Evolutionary conservation across 1,140 invertebrate genomes (phyloP).

Genomic region (Ditylenchus dipsaci): DNA sequence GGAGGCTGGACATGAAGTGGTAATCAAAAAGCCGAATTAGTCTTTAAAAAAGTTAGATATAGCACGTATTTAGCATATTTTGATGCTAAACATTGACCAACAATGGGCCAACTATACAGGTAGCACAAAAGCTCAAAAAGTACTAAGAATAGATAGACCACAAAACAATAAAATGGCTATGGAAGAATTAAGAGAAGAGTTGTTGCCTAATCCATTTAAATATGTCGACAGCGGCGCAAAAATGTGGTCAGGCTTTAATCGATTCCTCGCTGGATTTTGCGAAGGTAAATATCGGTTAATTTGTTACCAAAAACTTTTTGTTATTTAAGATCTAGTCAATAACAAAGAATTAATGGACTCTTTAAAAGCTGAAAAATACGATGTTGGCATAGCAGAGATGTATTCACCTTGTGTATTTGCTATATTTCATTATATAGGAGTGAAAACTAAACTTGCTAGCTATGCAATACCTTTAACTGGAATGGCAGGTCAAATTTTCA

Average conservation of each 20-base stretch:
- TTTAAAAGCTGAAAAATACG: slow-evolving; percentile 9
- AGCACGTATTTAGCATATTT: not conserved
- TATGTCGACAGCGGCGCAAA: not conserved
- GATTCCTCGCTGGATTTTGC: not conserved
- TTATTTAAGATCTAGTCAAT: not conserved
- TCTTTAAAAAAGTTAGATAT: too few relatives aligned
- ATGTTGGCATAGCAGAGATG: slow-evolving; percentile 23
- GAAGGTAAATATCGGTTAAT: not conserved
- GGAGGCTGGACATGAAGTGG: too few relatives aligned
- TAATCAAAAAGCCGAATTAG: too few relatives aligned
- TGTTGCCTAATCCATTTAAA: not conserved
- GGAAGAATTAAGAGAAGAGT: not conserved
- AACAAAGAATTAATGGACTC: not conserved
- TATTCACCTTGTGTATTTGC: slow-evolving; percentile 8
- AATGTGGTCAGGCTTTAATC: not conserved
- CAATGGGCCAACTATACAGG: not conserved
- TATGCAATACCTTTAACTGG: slow-evolving; percentile 8
- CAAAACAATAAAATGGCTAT: not conserved
- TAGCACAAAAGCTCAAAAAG: not conserved
- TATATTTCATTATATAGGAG: slow-evolving; percentile 15
- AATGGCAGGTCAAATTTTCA: too few relatives aligned
- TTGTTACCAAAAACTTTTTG: not conserved
- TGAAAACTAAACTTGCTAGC: slow-evolving; percentile 16
- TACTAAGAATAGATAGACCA: not conserved
- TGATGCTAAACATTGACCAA: not conserved